Evolutionary conservation across 2,113 vertebrate genomes (phyloP), one percentile per base, ranked within the genome.

Genomic region (Notothenia rossii): DNA sequence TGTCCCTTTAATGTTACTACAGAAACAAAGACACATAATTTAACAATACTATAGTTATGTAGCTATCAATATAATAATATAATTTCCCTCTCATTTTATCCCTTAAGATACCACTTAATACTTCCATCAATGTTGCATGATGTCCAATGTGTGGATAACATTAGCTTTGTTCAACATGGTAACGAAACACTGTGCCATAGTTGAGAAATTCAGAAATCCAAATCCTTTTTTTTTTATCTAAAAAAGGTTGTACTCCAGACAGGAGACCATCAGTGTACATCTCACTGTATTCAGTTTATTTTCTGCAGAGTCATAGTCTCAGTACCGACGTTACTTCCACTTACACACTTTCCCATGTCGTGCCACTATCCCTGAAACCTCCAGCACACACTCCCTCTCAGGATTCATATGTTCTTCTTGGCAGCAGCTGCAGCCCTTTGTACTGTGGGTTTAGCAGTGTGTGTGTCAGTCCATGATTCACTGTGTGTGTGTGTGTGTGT

Each of bases 381-480:
- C 54, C 56, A 50, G 45, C 55, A 83, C 75, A 78, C 69, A 67
- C 77, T 73, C 72, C 60, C 79, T 70, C 61, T 59, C 64, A 73
- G 70, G 55, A 61, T 55, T 65, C 78, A 68, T 51, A 58, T 68
- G 64, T 29, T 29, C 68, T 63, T 79, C 72, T 84, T 83, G 80
- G 78, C 84, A 84, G 69, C 82, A 91, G 87, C 89, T 86, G 89
- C 75, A 81, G 64, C 5, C n/a, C 45, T 85, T 85, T 92, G 72
- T 89, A 13, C 71, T 53, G 79, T 48, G 43, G 82, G 36, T 75
- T 78, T 81, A 77, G 62, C 29, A n/a, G 56, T 77, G 43, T 86
- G 76, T 82, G 56, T 53, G 82, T 67, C 72, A 62, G 50, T 58
- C 50, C 53, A 59, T 81, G 69, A 73, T 65, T 84, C 69, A 64